Conservation (phyloP, 2,113 vertebrate species). For the Cyanoderma ruficeps region DNA sequence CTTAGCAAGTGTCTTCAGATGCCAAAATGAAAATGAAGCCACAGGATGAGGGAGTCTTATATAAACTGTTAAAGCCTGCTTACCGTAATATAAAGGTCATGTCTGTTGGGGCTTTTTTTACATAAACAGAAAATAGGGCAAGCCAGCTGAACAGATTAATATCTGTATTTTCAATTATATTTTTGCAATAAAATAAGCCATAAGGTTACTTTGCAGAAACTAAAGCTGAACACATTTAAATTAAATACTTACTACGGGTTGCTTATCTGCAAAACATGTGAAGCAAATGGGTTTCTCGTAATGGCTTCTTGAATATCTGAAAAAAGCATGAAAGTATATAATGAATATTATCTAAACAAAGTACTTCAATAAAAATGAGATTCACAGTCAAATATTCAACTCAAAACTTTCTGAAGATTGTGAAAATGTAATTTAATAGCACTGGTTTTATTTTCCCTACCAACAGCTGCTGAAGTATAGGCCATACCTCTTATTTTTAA, state of each 20-base stretch:
- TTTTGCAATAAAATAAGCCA: neutral
- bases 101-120: neutral
- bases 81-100: neutral
- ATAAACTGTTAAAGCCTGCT: neutral
- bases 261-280: constrained; percentile 66
- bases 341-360: constrained; percentile 17
- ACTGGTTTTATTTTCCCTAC: neutral
- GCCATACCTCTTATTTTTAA: neutral
- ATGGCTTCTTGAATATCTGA: constrained; percentile 81
- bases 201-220: neutral
- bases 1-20: neutral
- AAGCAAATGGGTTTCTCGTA: constrained; percentile 62
- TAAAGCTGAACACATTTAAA: neutral
- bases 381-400: neutral
- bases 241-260: constrained; percentile 77
- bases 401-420: neutral
- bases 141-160: neutral
- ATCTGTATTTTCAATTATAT: neutral
- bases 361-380: neutral
- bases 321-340: constrained; percentile 36
- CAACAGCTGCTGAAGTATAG: neutral
- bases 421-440: neutral
- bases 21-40: neutral
- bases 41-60: neutral
- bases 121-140: neutral